Conservation (phyloP, 2,113 vertebrate species). For the Tachycineta bicolor region DNA sequence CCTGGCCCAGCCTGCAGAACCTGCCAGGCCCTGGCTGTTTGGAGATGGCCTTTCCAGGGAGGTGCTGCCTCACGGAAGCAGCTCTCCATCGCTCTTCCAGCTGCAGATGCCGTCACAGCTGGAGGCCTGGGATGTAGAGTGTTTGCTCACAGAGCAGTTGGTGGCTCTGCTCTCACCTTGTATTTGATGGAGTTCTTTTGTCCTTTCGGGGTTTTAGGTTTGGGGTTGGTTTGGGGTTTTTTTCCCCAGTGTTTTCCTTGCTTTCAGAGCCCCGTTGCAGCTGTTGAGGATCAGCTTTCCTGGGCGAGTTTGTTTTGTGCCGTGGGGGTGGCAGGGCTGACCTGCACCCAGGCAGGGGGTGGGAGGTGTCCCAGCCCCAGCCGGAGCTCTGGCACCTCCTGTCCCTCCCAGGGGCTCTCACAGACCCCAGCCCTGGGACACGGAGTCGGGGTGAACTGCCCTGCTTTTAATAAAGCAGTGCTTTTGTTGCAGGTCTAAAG, state of each 20-base stretch:
- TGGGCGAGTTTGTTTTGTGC: neutral
- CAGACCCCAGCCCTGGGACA: neutral
- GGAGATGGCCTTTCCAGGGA: neutral
- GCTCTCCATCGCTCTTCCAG: neutral
- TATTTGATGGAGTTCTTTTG: neutral
- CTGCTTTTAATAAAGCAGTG: neutral
- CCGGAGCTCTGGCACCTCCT: rapidly evolving
- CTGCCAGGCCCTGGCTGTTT: neutral
- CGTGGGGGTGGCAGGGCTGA: neutral
- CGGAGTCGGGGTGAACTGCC: neutral
- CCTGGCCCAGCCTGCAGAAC: neutral
- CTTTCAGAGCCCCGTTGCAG: neutral
- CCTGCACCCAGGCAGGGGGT: rapidly evolving
- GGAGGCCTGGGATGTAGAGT: neutral
- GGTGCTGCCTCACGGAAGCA: neutral
- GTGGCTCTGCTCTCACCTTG: neutral
- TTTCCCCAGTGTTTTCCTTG: neutral
- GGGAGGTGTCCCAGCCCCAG: neutral
- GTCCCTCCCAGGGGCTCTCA: neutral
- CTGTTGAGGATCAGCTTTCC: neutral
- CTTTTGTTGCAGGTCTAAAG: neutral
- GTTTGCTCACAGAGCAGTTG: neutral
- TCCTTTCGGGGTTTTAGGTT: neutral
- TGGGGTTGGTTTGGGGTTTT: neutral
- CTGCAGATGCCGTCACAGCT: neutral